phyloP scores from a whole-genome alignment of 2,888 invertebrate species.

The Hyposoter dolosus region DNA sequence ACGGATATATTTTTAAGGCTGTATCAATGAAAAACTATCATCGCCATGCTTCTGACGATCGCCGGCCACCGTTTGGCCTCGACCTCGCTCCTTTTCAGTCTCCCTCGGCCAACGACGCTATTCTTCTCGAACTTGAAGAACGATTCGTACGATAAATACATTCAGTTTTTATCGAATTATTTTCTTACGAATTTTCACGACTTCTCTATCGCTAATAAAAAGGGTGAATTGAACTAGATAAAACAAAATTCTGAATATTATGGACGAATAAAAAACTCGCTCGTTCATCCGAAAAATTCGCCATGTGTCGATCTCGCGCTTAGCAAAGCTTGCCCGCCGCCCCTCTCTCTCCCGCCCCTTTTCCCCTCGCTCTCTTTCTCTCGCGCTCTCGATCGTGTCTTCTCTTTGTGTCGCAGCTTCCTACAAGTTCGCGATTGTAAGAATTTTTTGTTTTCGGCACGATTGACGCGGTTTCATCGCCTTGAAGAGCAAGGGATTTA shows the following conservation, averaged over 20 bases:
- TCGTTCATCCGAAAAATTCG: slow-evolving; percentile 53
- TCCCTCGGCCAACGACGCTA: slow-evolving; percentile 37
- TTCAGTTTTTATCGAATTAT: background rate
- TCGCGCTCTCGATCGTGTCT: slow-evolving; percentile 24
- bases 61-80: slow-evolving; percentile 73
- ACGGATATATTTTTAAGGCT: slow-evolving; percentile 27
- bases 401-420: slow-evolving; percentile 64
- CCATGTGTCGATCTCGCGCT: slow-evolving; percentile 68
- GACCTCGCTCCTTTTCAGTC: slow-evolving; percentile 65
- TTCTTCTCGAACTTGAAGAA: slow-evolving; percentile 1
- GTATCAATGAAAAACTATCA: slow-evolving; percentile 65
- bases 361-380: slow-evolving; percentile 15
- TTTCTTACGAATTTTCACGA: background rate
- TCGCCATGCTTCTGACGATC: slow-evolving; percentile 78
- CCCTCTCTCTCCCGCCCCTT: slow-evolving; percentile 11
- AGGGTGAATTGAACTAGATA: background rate
- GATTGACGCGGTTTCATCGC: slow-evolving; percentile 24
- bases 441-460: slow-evolving; percentile 56
- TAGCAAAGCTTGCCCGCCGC: slow-evolving; percentile 43
- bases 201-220: background rate
- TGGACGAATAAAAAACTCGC: background rate
- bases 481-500: background rate
- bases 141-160: background rate
- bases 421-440: slow-evolving; percentile 52
- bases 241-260: background rate